Percentiles rank a stretch among this genome's conserved stretches.
Conservation (phyloP, 2,888 invertebrate genomes). For the Melieria omissa region DNA sequence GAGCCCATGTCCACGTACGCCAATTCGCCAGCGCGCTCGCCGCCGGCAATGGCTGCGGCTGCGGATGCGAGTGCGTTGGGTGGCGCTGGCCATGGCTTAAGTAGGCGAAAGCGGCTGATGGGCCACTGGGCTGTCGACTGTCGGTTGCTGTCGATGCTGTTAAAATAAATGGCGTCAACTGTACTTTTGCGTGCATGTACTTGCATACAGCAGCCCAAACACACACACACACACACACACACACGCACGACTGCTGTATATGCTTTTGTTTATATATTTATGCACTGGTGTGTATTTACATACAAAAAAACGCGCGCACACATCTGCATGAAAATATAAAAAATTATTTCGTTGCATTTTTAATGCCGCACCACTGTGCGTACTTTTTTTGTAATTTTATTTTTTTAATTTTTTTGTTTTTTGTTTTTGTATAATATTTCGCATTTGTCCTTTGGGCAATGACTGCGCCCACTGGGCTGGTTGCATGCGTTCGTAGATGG, state of each 20-base stretch:
- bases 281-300: too few species aligned
- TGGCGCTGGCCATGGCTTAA: slow-evolving; percentile 7
- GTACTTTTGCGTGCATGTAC: slow-evolving; percentile 49
- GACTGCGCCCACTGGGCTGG: neutral
- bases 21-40: neutral
- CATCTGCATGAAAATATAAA: too few species aligned
- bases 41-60: neutral
- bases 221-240: slow-evolving; percentile 14
- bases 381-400: too few species aligned
- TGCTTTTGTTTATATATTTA: neutral
- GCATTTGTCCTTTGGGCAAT: too few species aligned
- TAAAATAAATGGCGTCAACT: slow-evolving; percentile 57
- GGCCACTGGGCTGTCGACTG: slow-evolving; percentile 23
- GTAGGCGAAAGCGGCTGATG: neutral
- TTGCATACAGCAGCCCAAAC: neutral
- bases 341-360: neutral
- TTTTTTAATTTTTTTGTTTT: too few species aligned
- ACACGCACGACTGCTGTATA: neutral
- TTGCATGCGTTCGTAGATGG: neutral
- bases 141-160: slow-evolving; percentile 44
- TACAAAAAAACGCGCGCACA: too few species aligned
- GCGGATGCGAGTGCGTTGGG: neutral
- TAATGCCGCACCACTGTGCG: too few species aligned
- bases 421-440: too few species aligned
- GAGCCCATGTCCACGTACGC: neutral